These are phyloP conservation scores for Lydus trimaculatus DNA, from an alignment of 2,888 invertebrate genomes.

Conservation along the genomic window DNA sequence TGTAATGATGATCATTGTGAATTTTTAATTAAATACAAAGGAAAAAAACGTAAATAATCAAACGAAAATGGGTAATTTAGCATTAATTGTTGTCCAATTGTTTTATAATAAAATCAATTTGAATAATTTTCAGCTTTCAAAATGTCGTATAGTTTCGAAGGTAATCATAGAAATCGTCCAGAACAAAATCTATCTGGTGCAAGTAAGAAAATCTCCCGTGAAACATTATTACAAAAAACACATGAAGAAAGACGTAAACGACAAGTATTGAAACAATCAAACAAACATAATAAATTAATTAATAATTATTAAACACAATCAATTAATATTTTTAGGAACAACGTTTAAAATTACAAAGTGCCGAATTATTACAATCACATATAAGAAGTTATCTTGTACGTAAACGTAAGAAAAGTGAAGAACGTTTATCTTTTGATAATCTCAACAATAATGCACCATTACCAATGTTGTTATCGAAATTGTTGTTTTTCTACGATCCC, in stretches of 20 bases:
- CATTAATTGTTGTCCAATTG: background rate
- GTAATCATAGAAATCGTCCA: slow-evolving; percentile 86
- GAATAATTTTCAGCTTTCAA: slow-evolving; percentile 51
- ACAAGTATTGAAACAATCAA: slow-evolving; percentile 70
- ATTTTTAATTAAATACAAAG: background rate
- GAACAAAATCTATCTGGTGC: slow-evolving; percentile 90
- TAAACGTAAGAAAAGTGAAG: slow-evolving; percentile 70
- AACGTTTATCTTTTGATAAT: slow-evolving; percentile 75
- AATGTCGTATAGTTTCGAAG: slow-evolving; percentile 80
- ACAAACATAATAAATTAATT: too few species aligned
- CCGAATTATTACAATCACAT: slow-evolving; percentile 83
- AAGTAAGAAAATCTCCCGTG: slow-evolving; percentile 75
- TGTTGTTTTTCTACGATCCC: slow-evolving; percentile 81
- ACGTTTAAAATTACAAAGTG: slow-evolving; percentile 76
- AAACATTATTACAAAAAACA: slow-evolving; percentile 78
- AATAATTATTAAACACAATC: slow-evolving; percentile 25
- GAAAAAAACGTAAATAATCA: background rate
- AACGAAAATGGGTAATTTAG: background rate
- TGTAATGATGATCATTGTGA: background rate
- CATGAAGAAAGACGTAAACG: slow-evolving; percentile 87
- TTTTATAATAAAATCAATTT: background rate
- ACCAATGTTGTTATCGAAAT: slow-evolving; percentile 68
- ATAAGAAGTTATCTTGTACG: slow-evolving; percentile 78
- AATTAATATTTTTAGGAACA: slow-evolving; percentile 65
- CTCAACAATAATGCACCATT: slow-evolving; percentile 62